Percentiles rank a stretch among this genome's conserved stretches.
phyloP scores from a whole-genome alignment of 2,888 invertebrate genomes.

The Sphinx pinastri region DNA sequence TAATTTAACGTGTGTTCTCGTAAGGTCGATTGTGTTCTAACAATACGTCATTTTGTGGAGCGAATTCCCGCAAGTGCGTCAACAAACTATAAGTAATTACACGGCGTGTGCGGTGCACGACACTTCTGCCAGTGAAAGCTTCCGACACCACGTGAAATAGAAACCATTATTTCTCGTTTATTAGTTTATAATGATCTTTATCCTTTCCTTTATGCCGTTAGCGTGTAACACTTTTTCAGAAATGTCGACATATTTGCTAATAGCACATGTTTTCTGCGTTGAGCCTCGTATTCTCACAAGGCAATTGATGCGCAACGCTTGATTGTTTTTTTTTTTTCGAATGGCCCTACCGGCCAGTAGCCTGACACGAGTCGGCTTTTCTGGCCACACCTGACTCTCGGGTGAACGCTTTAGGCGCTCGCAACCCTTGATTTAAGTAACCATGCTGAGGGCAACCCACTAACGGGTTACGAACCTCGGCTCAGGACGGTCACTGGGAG shows the following conservation, averaged over 20 bases:
- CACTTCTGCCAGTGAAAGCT: constrained; percentile 66
- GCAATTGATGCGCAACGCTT: no score
- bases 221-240: constrained; percentile 2
- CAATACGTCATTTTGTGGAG: constrained; percentile 65
- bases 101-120: constrained; percentile 29
- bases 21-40: constrained; percentile 54
- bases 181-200: constrained; percentile 38
- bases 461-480: no score
- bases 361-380: no score
- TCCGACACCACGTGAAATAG: constrained; percentile 55
- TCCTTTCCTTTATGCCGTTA: constrained; percentile 20
- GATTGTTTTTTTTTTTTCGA: no score
- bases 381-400: no score
- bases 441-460: no score
- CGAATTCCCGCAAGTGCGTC: constrained; percentile 50
- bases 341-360: no score
- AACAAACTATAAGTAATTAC: constrained; percentile 59
- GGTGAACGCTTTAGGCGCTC: no score
- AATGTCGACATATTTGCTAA: constrained; percentile 1
- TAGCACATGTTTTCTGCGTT: not conserved
- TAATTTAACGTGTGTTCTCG: constrained; percentile 34
- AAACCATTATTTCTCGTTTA: constrained; percentile 46
- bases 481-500: no score
- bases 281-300: not conserved
- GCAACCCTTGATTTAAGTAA: no score